Evolutionary conservation across 1,140 invertebrate species (phyloP).

Genomic region (Medauroidea extradentata): DNA sequence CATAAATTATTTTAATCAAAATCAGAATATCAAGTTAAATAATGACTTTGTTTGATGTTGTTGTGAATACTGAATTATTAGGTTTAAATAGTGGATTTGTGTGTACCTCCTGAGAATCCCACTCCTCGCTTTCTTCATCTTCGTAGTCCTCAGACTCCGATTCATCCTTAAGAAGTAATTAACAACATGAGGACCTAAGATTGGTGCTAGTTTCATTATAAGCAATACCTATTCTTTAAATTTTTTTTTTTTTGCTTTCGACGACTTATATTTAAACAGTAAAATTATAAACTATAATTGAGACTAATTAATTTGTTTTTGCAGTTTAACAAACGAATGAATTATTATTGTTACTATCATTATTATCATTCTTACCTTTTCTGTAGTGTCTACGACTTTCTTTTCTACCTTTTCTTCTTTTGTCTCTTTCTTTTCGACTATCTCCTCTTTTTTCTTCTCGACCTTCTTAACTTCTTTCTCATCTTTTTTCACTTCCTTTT

Average conservation of each 20-base stretch:
- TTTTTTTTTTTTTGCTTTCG: too few species aligned
- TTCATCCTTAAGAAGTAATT: constrained; percentile 29
- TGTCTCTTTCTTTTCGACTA: constrained; percentile 37
- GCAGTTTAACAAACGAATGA: neutral
- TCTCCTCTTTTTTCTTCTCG: constrained; percentile 41
- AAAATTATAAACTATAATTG: neutral
- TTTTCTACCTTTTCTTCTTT: constrained; percentile 29
- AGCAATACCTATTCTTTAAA: too few species aligned
- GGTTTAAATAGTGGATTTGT: too few species aligned
- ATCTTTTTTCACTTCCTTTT: constrained; percentile 46
- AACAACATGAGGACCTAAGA: too few species aligned
- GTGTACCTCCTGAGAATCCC: constrained; percentile 17
- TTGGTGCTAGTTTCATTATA: too few species aligned
- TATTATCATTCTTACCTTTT: constrained; percentile 22
- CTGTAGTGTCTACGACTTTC: constrained; percentile 25
- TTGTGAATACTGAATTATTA: too few species aligned
- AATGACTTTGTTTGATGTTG: too few species aligned
- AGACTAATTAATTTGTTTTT: neutral
- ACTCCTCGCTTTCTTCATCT: constrained; percentile 19
- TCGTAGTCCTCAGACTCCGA: constrained; percentile 2
- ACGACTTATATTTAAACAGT: too few species aligned
- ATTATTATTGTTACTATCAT: neutral
- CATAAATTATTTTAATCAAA: too few species aligned
- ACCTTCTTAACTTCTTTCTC: constrained; percentile 42
- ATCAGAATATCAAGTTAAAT: too few species aligned